Evolutionary conservation across 2,797 vertebrate species (phyloP), one percentile per base, ranked within the genome.

Genomic region (Euthynnus affinis): DNA sequence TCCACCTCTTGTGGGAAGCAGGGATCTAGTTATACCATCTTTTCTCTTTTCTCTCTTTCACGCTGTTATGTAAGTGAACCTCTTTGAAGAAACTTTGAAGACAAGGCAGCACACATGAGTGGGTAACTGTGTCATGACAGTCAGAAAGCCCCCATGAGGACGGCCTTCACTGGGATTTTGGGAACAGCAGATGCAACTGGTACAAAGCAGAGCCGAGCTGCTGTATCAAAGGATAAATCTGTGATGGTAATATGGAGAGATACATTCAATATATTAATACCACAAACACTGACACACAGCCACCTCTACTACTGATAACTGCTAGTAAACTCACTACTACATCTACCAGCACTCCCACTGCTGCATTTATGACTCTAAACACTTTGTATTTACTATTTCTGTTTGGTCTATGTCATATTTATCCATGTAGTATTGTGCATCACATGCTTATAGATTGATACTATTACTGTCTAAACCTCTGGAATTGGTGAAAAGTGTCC

Each of bases 81-180:
- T 53, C 55, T 82, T 67, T 84, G 78, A 84, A 80, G 85, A 55
- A 51, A 81, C 70, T 75, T 42, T 66, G 42, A 73, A 83, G 62
- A 73, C 71, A 67, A 67, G 56, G 25, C 53, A 29, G 63, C 52
- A 60, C 72, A 71, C 63, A 76, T 9, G 70, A 73, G 52, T 22
- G 51, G 7, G 34, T 44, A 61, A 76, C 57, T 69, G 78, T 82
- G 81, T 56, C 67, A 34, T 23, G 63, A 32, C 52, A 71, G 63
- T 37, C 49, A 59, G 37, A 78, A 65, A 51, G n/a, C 3, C 15
- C 66, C 55, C 70, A 12, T 0, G 44, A 56, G 67, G 53, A 69
- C 12, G 14, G 22, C 12, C 34, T 37, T 51, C 32, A 2, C 66
- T 44, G 55, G 55, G 68, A 67, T 49, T 64, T n/a, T 9, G 42